phyloP scores from a whole-genome alignment of 2,113 vertebrate genomes.

The Equus quagga region DNA sequence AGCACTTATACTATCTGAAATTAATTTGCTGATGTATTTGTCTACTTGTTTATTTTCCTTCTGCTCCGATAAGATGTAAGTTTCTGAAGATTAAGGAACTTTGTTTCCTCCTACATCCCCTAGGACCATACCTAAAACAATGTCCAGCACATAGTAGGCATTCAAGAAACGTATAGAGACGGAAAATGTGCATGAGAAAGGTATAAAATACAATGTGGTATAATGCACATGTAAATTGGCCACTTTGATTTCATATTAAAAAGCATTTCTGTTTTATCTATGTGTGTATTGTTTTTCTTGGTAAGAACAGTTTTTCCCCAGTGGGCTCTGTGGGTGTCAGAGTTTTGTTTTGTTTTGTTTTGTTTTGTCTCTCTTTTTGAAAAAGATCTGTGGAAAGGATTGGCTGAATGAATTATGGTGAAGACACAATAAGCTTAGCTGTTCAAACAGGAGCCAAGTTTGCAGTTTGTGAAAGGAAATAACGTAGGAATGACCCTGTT shows the following conservation, averaged over 20 bases:
- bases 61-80: neutral
- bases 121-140: neutral
- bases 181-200: neutral
- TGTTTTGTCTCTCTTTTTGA: neutral
- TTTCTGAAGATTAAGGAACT: neutral
- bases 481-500: neutral
- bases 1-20: neutral
- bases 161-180: neutral
- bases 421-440: neutral
- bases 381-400: neutral
- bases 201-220: neutral
- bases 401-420: neutral
- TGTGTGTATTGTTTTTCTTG: neutral
- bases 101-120: neutral
- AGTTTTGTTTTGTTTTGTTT: neutral
- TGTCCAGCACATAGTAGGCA: neutral
- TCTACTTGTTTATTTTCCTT: neutral
- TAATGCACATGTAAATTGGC: neutral
- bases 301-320: neutral
- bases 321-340: neutral
- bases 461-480: constrained; percentile 32
- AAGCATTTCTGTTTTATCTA: neutral
- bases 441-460: neutral
- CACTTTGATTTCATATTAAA: neutral
- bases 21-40: neutral